Conservation (phyloP, 1,140 invertebrate genomes). For the Pseudomyrmex gracilis region DNA sequence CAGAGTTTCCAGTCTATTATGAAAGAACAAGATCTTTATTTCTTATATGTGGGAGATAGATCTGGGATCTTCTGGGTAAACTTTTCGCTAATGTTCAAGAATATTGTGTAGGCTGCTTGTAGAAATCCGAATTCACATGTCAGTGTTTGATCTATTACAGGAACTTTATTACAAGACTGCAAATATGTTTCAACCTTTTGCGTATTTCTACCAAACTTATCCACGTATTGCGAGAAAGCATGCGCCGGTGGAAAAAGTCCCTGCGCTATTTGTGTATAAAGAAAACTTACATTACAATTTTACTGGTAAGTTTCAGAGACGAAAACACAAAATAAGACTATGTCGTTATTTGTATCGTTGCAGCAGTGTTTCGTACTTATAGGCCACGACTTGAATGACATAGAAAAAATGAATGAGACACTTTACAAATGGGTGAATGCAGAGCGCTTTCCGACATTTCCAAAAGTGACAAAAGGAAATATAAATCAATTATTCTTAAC, state of each 20-base stretch:
- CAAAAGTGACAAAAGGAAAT: conserved; percentile 94
- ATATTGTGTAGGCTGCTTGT: neutral
- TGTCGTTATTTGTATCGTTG: conserved; percentile 25
- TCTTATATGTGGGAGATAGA: conserved; percentile 93
- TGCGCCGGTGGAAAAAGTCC: conserved; percentile 88
- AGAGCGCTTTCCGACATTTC: conserved; percentile 96
- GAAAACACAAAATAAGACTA: conserved; percentile 11
- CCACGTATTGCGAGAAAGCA: conserved; percentile 89
- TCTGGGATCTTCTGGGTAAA: conserved; percentile 92
- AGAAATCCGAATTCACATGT: conserved; percentile 9
- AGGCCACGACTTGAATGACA: conserved; percentile 85
- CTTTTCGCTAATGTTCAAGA: conserved; percentile 37
- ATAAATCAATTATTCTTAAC: conserved; percentile 93
- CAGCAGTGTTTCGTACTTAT: conserved; percentile 40
- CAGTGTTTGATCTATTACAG: conserved; percentile 80
- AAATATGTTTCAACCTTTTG: conserved; percentile 91
- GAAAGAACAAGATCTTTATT: conserved; percentile 92
- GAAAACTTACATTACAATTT: conserved; percentile 91
- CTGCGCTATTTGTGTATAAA: conserved; percentile 94
- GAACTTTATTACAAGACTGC: conserved; percentile 91
- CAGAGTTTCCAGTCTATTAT: conserved; percentile 92
- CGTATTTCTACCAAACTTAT: conserved; percentile 94
- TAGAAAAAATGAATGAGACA: conserved; percentile 88
- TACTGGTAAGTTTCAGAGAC: conserved; percentile 85
- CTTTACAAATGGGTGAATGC: conserved; percentile 94